phyloP scores from a whole-genome alignment of 2,888 invertebrate genomes.

The Tachina lurida region DNA sequence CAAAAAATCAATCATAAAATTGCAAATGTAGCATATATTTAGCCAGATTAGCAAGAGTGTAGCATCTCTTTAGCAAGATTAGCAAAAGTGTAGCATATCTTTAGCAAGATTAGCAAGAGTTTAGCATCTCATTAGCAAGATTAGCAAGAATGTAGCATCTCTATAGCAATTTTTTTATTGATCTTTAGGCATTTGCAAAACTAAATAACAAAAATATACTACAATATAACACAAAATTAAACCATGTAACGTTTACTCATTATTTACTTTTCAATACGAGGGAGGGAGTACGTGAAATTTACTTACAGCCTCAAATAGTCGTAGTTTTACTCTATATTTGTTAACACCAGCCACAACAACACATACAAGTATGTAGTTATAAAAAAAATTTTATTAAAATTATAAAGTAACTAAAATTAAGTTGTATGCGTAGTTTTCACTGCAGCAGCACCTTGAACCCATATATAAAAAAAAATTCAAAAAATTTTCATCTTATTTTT shows the following conservation, averaged over 20 bases:
- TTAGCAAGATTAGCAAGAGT: too few species aligned
- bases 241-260: conserved; percentile 4
- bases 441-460: conserved; percentile 67
- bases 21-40: too few species aligned
- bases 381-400: conserved; percentile 12
- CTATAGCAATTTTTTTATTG: not conserved
- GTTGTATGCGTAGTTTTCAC: conserved; percentile 48
- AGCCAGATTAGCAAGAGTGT: too few species aligned
- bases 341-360: conserved; percentile 62
- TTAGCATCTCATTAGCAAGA: too few species aligned
- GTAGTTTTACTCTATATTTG: conserved; percentile 27
- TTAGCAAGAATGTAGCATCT: not conserved
- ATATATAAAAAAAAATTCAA: conserved; percentile 32
- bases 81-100: too few species aligned
- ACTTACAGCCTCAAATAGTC: conserved; percentile 52
- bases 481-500: conserved; percentile 8
- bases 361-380: conserved; percentile 31
- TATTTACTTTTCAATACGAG: not conserved
- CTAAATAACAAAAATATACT: too few species aligned
- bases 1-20: too few species aligned
- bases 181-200: not conserved
- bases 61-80: too few species aligned
- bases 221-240: not conserved
- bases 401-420: not conserved
- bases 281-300: conserved; percentile 4